Base-by-base conservation (phyloP, 2,113 vertebrate species). In the Marmota flaviventris region DNA sequence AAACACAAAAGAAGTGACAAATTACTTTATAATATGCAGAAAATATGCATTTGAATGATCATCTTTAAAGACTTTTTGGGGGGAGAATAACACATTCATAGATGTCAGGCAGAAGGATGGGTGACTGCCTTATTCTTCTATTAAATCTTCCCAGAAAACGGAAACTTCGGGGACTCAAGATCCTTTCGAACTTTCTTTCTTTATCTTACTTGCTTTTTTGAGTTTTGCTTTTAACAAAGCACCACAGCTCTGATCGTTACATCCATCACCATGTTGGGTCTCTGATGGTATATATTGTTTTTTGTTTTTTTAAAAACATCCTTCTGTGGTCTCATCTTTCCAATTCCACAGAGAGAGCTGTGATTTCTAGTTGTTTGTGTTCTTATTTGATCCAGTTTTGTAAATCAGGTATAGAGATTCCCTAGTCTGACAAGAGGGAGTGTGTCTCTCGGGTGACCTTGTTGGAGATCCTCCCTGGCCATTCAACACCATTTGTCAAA, bases 61-160 rank as follows among this genome's bases (percentile, higher is more conserved):
- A 88, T 93, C 89, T 95, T 93, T 90, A 95, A 93, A 95, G 78
- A 61, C 48, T 17, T 85, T 72, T 37, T 16, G 6, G 34, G 29
- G 29, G 27, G 11, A 42, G 11, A 39, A 87, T 76, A 90, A 56
- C 67, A 85, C 70, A 89, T 75, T 96, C 95, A 70, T 51, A 16
- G 96, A 75, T 81, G 70, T 75, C 61, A 89, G 5, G 24, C 81
- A 79, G 69, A 92, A 95, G 76, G 96, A 29, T 3, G 16, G 77
- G 81, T 96, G 94, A 97, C 82, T 92, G n/a, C 51, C 87, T 96
- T 89, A 87, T 82, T 97, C 78, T 96, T 96, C 96, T 65, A 56
- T 89, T 94, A 98, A 98, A 97, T 98, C 83, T 97, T 97, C 85
- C 10, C 0, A 3, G 94, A 93, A 96, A 96, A 96, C 97, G 81